Base-by-base conservation (phyloP, 2,888 invertebrate genomes). In the Coleophora flavipennella region DNA sequence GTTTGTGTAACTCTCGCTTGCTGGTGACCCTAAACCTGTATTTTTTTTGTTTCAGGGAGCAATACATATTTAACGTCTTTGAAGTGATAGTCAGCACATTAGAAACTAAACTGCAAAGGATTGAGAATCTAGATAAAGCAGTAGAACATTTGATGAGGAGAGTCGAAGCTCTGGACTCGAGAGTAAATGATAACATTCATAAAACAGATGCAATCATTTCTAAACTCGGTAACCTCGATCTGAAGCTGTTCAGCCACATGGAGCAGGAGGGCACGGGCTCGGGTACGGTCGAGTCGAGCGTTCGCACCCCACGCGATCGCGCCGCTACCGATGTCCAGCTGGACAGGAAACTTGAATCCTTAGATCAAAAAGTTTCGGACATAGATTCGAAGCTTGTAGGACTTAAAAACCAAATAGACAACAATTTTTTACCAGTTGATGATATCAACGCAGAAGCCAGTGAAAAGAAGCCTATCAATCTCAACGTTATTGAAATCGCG, bases 11-110 rank as follows among this genome's bases (percentile, higher is more conserved):
- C n/a, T n/a, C n/a, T n/a, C n/a, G n/a, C n/a, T n/a, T n/a, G n/a
- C n/a, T n/a, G n/a, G n/a, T n/a, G n/a, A 4, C 7, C 14, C 8
- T 34, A 20, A 20, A 8, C 14, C 8, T 34, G n/a, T 7, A 10
- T 25, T 27, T 31, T 13, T 27, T 72, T 78, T 83, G 68, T 89
- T 89, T 46, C 91, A 94, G 94, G 76, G 94, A 94, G 74, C 93
- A 94, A 72, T 94, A 94, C 71, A 88, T 95, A 48, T 91, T 94
- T 78, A 93, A 93, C 69, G 92, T 95, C 40, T 95, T 95, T 78
- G 95, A 95, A 76, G 93, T 94, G 39, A 94, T 96, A 52, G 94
- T 95, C 43, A 93, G 94, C 55, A 95, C 94, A 20, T 77, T 95
- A 55, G 95, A 95, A 71, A 92, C 93, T 4, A 95, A 95, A 80